Percentiles rank a stretch among this genome's conserved stretches.
Evolutionary conservation across 2,888 invertebrate species (phyloP).

Genomic region (Dermolepida albohirtum): DNA sequence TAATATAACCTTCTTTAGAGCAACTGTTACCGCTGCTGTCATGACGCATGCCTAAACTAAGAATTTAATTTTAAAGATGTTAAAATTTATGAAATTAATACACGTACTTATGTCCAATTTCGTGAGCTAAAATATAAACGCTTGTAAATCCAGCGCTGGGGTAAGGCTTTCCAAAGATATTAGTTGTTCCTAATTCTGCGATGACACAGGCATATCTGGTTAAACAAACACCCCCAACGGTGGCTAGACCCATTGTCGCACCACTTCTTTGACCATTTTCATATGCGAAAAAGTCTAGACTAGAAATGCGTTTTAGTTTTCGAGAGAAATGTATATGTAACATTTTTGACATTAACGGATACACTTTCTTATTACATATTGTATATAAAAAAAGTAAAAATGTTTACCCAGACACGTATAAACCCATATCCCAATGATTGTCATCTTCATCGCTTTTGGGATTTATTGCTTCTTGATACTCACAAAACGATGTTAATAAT

Average conservation of each 20-base stretch:
- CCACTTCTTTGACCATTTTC: slow-evolving; percentile 78
- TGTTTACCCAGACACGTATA: slow-evolving; percentile 78
- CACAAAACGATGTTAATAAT: slow-evolving; percentile 81
- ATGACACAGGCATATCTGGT: slow-evolving; percentile 81
- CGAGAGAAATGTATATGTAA: background rate
- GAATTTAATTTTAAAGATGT: slow-evolving; percentile 1
- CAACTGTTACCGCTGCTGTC: slow-evolving; percentile 80
- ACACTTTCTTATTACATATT: too few species aligned
- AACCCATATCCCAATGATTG: slow-evolving; percentile 84
- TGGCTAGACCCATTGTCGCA: slow-evolving; percentile 85
- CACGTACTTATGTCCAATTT: slow-evolving; percentile 89
- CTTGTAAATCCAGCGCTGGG: slow-evolving; percentile 88
- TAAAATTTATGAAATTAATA: slow-evolving; percentile 46
- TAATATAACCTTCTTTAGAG: slow-evolving; percentile 81
- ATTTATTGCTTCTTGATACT: slow-evolving; percentile 76
- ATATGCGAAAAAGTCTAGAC: slow-evolving; percentile 79
- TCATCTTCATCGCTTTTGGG: slow-evolving; percentile 75
- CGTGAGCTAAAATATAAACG: slow-evolving; percentile 85
- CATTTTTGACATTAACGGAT: too few species aligned
- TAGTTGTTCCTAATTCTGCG: slow-evolving; percentile 80
- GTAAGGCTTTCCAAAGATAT: slow-evolving; percentile 80
- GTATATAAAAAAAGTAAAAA: background rate
- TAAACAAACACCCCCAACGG: slow-evolving; percentile 81
- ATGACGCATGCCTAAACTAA: slow-evolving; percentile 83
- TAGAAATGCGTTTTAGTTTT: slow-evolving; percentile 56